Conservation (phyloP, 2,113 vertebrate genomes). For the Ploceus nigricollis region DNA sequence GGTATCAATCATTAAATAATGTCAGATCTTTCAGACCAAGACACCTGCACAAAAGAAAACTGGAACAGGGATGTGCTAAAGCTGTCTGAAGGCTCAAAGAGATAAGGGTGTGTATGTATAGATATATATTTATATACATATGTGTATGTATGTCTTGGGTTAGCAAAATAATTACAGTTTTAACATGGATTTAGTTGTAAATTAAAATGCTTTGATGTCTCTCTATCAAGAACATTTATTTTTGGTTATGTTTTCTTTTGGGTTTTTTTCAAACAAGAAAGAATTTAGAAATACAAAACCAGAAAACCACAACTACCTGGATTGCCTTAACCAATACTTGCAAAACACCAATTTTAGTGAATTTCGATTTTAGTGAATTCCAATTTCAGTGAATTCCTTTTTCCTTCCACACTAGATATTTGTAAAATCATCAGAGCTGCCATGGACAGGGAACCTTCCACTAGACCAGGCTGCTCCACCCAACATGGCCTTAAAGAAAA, state of each 20-base stretch:
- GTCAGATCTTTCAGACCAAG: not conserved
- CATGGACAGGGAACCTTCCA: rapidly evolving
- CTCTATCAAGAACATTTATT: not conserved
- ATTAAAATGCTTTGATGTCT: not conserved
- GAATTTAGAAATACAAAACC: not conserved
- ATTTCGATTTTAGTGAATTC: not conserved
- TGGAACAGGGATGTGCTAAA: rapidly evolving
- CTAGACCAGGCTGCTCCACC: not conserved
- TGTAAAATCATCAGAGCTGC: not conserved
- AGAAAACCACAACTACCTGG: not conserved
- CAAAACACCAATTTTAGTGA: not conserved
- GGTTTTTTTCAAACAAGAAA: not conserved
- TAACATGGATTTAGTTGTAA: not conserved
- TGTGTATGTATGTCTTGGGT: not conserved
- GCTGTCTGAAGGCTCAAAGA: not conserved
- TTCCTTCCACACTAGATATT: not conserved
- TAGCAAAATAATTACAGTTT: not conserved
- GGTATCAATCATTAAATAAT: not conserved
- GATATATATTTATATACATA: not conserved
- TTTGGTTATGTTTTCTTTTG: not conserved
- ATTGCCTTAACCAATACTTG: not conserved
- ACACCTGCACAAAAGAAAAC: rapidly evolving
- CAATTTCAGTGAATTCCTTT: not conserved
- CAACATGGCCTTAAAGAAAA: not conserved
- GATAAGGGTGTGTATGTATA: rapidly evolving